Evolutionary conservation across 2,888 invertebrate species (phyloP), one percentile per base, ranked within the genome.

Genomic region (Pteria penguin): DNA sequence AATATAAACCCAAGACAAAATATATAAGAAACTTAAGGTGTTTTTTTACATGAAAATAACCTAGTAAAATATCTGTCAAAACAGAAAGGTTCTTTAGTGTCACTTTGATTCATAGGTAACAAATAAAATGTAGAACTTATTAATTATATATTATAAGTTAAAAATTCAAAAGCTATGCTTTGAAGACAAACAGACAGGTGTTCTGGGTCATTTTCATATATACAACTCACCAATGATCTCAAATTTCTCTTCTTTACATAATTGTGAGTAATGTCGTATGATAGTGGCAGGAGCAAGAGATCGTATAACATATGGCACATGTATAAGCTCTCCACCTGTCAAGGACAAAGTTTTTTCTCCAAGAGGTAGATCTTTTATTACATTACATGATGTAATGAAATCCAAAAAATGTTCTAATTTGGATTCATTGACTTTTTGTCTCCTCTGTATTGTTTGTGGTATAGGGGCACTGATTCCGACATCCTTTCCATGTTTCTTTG

Each of bases 361-460:
- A 61, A 62, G 31, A n/a, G 72, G 72, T 8, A 72, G 31, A 22
- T 72, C 72, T 26, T 72, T 72, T 1, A 72, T 55, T 2, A 72
- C 31, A 14, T 72, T 22, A 32, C 14, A 29, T 54, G 68, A 68
- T 55, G 68, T 68, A 11, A 68, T 68, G 31, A 68, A 68, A 27
- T 68, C 68, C 22, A 68, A 31, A 22, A 68, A 68, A 27, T 66
- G 52, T 26, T 66, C 66, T n/a, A 66, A 36, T 27, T 52, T 52
- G 5, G 45, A n/a, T 33, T 54, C 27, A 27, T 45, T 36, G n/a
- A 68, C 54, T 29, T n/a, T 54, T 52, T 24, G 27, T 24, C 66
- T 45, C 8, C 26, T 18, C 14, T 22, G 26, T 66, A 29, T 66
- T 52, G 31, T 14, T 22, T 24, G 18, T 24, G 52, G 5, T 18